phyloP scores from a whole-genome alignment of 2,888 invertebrate genomes.

The Galeruca laticollis region DNA sequence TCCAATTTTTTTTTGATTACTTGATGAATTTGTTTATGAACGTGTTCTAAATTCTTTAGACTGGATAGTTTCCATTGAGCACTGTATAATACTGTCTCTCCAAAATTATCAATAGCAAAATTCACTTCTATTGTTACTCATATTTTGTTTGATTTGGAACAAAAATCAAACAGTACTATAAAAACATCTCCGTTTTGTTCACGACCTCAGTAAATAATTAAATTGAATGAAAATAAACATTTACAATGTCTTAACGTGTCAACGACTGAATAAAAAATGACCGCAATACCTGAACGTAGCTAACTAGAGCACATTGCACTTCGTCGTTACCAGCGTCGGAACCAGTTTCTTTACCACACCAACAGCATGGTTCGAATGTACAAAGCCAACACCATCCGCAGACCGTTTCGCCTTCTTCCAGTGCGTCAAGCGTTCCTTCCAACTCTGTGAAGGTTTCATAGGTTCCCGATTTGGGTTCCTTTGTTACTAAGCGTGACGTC shows the following conservation, averaged over 20 bases:
- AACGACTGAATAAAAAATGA: conserved; percentile 5
- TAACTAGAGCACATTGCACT: conserved; percentile 52
- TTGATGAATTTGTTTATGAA: too few species aligned
- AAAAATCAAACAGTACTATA: too few species aligned
- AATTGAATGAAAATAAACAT: background rate
- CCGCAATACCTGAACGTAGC: conserved; percentile 52
- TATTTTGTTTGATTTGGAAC: too few species aligned
- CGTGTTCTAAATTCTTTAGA: too few species aligned
- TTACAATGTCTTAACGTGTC: background rate
- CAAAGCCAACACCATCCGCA: conserved; percentile 18
- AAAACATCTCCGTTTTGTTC: background rate
- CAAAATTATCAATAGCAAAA: too few species aligned
- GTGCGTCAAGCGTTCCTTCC: conserved; percentile 29
- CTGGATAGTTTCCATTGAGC: too few species aligned
- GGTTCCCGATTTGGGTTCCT: background rate
- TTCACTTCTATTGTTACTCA: too few species aligned
- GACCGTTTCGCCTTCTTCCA: conserved; percentile 21
- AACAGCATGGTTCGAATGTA: conserved; percentile 28
- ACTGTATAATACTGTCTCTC: too few species aligned
- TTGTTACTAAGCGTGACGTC: background rate
- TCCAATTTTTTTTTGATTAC: too few species aligned
- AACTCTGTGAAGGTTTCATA: conserved; percentile 19
- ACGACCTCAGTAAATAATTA: background rate
- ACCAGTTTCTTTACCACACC: conserved; percentile 49
- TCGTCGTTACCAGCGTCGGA: conserved; percentile 50